Conservation (phyloP, 2,797 vertebrate species). For the Cuculus canorus region DNA sequence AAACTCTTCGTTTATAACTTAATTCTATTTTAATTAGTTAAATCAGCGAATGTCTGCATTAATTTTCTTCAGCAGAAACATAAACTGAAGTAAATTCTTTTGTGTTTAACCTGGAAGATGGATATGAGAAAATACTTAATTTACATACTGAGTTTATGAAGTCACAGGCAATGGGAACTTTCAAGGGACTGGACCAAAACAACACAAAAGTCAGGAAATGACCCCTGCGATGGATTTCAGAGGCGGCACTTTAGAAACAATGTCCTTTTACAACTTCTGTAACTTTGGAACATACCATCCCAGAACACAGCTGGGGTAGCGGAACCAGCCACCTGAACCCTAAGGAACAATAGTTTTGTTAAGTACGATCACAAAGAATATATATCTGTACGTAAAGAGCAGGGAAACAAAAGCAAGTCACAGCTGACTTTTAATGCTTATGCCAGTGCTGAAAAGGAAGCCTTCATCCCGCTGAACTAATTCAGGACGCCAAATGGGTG, state of each 20-base stretch:
- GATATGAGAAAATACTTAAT: constrained; percentile 15
- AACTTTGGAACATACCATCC: constrained; percentile 81
- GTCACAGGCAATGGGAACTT: constrained; percentile 57
- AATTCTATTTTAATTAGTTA: background rate
- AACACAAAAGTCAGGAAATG: constrained; percentile 88
- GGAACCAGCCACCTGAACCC: constrained; percentile 26
- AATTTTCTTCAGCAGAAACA: constrained; percentile 24
- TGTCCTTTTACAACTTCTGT: constrained; percentile 83
- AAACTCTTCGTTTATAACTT: background rate
- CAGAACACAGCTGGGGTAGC: constrained; percentile 42
- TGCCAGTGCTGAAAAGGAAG: constrained; percentile 48
- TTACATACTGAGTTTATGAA: constrained; percentile 31
- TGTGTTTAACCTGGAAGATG: background rate
- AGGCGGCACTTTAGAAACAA: constrained; percentile 80
- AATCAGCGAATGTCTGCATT: background rate
- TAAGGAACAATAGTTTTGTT: background rate
- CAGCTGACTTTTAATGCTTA: background rate
- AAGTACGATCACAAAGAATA: constrained; percentile 40
- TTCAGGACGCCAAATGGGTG: constrained; percentile 74
- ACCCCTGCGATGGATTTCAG: constrained; percentile 78
- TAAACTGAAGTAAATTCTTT: constrained; percentile 13
- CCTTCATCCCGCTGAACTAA: constrained; percentile 69
- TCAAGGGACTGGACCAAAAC: constrained; percentile 65
- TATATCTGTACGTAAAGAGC: constrained; percentile 50
- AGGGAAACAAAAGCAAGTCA: constrained; percentile 35